Percentiles rank a stretch among this genome's conserved stretches.
Conservation (phyloP, 2,888 invertebrate species). For the Lamproptera curius region DNA sequence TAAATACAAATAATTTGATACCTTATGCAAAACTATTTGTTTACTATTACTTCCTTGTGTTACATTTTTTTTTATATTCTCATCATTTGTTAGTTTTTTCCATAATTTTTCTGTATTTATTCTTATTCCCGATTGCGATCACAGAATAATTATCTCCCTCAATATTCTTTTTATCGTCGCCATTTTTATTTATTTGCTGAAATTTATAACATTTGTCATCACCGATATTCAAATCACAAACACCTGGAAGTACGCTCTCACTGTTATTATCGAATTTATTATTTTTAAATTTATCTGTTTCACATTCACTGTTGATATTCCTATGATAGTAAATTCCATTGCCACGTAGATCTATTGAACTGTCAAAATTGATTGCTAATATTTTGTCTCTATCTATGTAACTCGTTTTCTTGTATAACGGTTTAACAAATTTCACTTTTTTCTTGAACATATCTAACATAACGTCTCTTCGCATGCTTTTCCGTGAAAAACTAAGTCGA, state of each 20-base stretch:
- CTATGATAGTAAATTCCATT: conserved; percentile 42
- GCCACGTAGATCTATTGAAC: conserved; percentile 51
- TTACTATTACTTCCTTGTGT: conserved; percentile 16
- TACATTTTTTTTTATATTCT: background rate
- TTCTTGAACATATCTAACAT: conserved; percentile 46
- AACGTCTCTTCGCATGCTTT: conserved; percentile 31
- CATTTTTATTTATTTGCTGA: conserved; percentile 12
- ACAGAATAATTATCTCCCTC: conserved; percentile 9
- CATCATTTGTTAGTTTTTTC: conserved; percentile 13
- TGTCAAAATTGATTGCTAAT: conserved; percentile 38
- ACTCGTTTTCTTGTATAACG: conserved; percentile 53
- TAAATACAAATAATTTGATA: conserved; percentile 21
- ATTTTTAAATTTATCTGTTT: background rate
- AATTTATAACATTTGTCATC: conserved; percentile 8
- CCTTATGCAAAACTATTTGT: conserved; percentile 31
- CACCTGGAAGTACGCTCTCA: conserved; percentile 35
- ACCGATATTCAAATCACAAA: conserved; percentile 33
- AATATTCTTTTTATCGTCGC: conserved; percentile 20
- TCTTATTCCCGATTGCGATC: conserved; percentile 13
- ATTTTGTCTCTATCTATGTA: conserved; percentile 35
- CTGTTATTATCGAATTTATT: conserved; percentile 32
- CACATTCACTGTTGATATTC: conserved; percentile 33
- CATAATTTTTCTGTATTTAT: conserved; percentile 28
- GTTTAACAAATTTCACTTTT: conserved; percentile 52
- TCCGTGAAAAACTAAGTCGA: conserved; percentile 31